These are phyloP conservation scores for Prionace glauca DNA, from an alignment of 2,797 vertebrate genomes.

Conservation along the genomic window DNA sequence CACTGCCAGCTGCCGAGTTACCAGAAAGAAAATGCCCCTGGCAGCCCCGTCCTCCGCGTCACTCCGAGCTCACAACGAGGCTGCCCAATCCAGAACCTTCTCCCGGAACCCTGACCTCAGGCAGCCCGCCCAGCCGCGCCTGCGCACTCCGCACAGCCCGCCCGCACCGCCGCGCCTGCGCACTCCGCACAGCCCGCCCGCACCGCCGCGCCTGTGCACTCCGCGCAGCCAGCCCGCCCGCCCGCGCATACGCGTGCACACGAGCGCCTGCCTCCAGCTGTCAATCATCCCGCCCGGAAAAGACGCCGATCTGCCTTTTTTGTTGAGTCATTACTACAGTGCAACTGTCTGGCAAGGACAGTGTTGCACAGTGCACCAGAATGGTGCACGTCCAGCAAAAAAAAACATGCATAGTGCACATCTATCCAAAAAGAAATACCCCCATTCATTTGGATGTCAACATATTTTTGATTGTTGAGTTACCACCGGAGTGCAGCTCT, in stretches of 20 bases:
- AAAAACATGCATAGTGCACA: no score
- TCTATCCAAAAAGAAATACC: neutral
- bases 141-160: neutral
- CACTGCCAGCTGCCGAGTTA: neutral
- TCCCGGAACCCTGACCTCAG: neutral
- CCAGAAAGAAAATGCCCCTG: neutral
- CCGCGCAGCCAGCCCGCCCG: no score
- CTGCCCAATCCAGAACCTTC: constrained; percentile 37
- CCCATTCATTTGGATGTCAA: no score
- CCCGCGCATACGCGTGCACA: no score
- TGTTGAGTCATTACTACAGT: neutral
- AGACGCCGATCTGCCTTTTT: neutral
- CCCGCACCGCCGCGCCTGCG: neutral
- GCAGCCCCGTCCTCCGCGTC: neutral
- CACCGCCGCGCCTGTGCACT: no score
- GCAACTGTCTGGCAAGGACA: no score
- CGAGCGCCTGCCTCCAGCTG: neutral
- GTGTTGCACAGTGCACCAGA: no score
- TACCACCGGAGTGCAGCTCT: neutral
- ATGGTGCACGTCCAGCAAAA: no score
- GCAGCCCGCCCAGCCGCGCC: neutral
- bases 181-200: neutral
- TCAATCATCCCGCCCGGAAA: neutral
- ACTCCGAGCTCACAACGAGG: neutral
- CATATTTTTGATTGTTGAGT: neutral